Conservation (phyloP, 1,140 invertebrate genomes). For the Phocides pigmalion region DNA sequence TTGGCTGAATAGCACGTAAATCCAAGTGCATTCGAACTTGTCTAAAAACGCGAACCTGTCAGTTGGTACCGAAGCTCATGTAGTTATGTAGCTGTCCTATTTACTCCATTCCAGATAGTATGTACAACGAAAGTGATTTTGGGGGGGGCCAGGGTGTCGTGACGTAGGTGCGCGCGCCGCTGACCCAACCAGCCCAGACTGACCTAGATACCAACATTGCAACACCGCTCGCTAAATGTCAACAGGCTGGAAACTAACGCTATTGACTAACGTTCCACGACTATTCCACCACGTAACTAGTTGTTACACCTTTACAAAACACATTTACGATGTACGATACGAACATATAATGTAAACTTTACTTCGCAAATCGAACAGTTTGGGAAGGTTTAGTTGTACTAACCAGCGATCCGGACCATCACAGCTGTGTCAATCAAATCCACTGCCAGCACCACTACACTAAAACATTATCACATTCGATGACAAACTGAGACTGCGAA, state of each 20-base stretch:
- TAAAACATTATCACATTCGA: constrained; percentile 53
- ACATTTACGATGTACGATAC: no score
- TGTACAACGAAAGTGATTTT: constrained; percentile 61
- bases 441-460: constrained; percentile 39
- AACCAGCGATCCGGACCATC: constrained; percentile 59
- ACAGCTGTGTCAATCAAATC: constrained; percentile 47
- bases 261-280: constrained; percentile 62
- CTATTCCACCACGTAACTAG: neutral
- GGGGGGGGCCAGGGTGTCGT: constrained; percentile 54
- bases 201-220: constrained; percentile 67
- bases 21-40: no score
- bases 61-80: neutral
- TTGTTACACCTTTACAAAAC: neutral
- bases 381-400: constrained; percentile 38
- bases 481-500: constrained; percentile 41
- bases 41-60: constrained; percentile 1
- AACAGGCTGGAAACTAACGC: constrained; percentile 53
- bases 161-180: constrained; percentile 72
- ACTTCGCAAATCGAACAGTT: neutral
- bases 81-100: constrained; percentile 14
- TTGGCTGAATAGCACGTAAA: constrained; percentile 9
- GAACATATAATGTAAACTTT: neutral
- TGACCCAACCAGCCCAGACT: constrained; percentile 48
- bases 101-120: neutral
- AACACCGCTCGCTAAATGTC: constrained; percentile 67